phyloP scores from a whole-genome alignment of 2,113 vertebrate species.

The Callospermophilus lateralis region DNA sequence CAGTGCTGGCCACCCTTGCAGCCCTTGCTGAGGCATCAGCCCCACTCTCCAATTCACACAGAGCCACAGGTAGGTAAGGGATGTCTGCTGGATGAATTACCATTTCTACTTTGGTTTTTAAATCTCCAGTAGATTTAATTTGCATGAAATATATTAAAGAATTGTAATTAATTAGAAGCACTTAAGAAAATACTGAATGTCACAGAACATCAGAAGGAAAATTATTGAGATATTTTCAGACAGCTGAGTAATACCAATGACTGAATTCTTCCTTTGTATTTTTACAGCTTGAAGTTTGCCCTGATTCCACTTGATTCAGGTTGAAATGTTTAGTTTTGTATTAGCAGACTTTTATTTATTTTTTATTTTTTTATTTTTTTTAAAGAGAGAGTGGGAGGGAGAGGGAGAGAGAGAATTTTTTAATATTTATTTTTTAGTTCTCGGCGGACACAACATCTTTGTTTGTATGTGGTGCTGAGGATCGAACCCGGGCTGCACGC shows the following conservation, averaged over 20 bases:
- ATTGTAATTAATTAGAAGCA: background rate
- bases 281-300: background rate
- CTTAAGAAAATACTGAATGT: background rate
- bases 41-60: conserved; percentile 67
- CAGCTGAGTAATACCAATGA: conserved; percentile 3
- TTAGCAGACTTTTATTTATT: conserved; percentile 39
- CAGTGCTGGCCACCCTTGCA: conserved; percentile 84
- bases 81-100: conserved; percentile 17
- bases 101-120: conserved; percentile 12
- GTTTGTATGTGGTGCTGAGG: too few species aligned
- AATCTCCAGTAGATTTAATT: background rate
- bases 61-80: conserved; percentile 69
- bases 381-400: too few species aligned
- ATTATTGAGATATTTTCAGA: background rate
- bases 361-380: too few species aligned
- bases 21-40: conserved; percentile 83
- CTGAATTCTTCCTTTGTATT: conserved; percentile 8
- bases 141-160: conserved; percentile 37
- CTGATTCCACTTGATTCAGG: background rate
- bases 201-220: background rate
- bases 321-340: conserved; percentile 23
- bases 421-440: too few species aligned
- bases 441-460: too few species aligned
- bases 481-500: too few species aligned
- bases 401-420: too few species aligned